Conservation (phyloP, 2,113 vertebrate genomes). For the Anguilla rostrata region DNA sequence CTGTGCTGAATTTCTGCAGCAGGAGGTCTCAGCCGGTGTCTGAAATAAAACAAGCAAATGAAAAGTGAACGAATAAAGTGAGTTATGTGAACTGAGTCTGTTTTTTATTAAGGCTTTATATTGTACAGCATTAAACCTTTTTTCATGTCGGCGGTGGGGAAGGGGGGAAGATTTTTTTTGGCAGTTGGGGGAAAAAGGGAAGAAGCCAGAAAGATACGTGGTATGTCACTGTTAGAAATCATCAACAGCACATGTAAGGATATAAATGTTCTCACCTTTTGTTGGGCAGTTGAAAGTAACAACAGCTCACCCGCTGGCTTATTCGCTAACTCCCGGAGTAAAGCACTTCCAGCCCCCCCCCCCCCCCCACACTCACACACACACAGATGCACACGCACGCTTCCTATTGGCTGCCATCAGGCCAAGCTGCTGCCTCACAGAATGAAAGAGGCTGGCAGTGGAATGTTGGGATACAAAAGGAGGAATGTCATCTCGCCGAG, state of each 20-base stretch:
- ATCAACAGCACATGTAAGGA: constrained; percentile 44
- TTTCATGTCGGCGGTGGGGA: neutral
- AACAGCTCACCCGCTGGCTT: constrained; percentile 64
- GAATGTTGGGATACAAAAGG: constrained; percentile 73
- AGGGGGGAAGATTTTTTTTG: too few species aligned
- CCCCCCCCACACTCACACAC: constrained; percentile 38
- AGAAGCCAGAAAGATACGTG: constrained; percentile 25
- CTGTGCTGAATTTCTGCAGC: neutral
- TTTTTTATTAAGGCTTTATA: neutral
- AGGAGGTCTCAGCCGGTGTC: neutral
- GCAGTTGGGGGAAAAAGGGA: too few species aligned
- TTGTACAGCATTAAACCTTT: neutral
- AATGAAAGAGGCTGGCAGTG: constrained; percentile 69
- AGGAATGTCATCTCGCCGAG: constrained; percentile 72
- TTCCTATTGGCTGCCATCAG: constrained; percentile 58
- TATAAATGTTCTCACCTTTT: constrained; percentile 66
- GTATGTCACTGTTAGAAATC: constrained; percentile 46
- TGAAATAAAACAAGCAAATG: neutral
- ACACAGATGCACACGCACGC: constrained; percentile 41
- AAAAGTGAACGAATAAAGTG: neutral
- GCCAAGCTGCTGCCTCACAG: constrained; percentile 63
- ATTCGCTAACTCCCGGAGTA: constrained; percentile 56
- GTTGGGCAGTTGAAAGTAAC: constrained; percentile 64
- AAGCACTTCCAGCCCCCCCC: constrained; percentile 13
- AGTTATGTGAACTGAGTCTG: neutral